A percentile compares a stretch with the other conserved stretches of the same genome.
Evolutionary conservation across 2,797 vertebrate species (phyloP).

Genomic region (Rousettus madagascariensis): DNA sequence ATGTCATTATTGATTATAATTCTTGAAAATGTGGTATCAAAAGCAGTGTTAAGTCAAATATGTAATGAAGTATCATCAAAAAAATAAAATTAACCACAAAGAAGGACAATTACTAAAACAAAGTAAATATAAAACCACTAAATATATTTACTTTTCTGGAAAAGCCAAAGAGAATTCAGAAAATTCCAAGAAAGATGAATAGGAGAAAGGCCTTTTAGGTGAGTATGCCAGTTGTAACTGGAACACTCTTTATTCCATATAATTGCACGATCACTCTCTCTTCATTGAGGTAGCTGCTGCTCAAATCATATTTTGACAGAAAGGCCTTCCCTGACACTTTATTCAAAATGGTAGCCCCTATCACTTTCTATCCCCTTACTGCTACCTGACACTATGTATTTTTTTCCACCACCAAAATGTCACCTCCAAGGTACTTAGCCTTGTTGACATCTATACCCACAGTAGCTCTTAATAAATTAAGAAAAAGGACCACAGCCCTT

Average conservation of each 20-base stretch:
- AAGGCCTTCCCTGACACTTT: background rate
- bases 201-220: background rate
- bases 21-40: background rate
- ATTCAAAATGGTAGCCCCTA: background rate
- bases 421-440: background rate
- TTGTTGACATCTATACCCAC: background rate
- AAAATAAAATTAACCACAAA: background rate
- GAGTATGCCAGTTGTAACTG: background rate
- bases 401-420: constrained; percentile 34
- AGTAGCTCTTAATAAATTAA: constrained; percentile 29
- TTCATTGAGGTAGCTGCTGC: background rate
- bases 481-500: background rate
- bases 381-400: background rate
- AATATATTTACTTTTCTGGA: background rate
- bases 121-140: background rate
- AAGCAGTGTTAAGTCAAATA: constrained; percentile 16
- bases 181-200: constrained; percentile 9
- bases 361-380: background rate
- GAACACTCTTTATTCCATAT: background rate
- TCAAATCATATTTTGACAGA: background rate
- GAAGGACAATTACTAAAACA: background rate
- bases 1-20: constrained; percentile 2
- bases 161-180: constrained; percentile 32
- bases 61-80: background rate
- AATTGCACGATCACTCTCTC: background rate